These are phyloP conservation scores for Epizoanthus scotinus DNA, from an alignment of 92 coral and sea anemone genomes.

Conservation along the genomic window DNA sequence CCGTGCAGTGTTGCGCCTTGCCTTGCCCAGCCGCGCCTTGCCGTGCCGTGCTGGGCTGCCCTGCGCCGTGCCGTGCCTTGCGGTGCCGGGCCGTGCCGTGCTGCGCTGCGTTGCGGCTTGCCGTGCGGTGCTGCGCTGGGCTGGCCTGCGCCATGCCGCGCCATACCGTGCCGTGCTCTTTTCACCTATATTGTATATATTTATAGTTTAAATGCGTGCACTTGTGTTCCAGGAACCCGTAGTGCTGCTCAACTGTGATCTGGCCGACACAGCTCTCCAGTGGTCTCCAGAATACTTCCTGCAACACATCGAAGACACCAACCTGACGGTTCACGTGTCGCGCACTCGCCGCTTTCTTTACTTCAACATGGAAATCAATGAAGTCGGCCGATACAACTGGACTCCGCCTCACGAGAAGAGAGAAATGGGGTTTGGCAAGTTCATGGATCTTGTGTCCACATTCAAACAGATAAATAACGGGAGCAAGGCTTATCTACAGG, in stretches of 20 bases:
- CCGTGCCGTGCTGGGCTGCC: too few relatives aligned
- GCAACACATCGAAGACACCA: conserved; percentile 41
- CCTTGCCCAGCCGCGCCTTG: too few relatives aligned
- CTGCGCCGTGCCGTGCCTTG: too few relatives aligned
- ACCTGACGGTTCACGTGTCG: conserved; percentile 55
- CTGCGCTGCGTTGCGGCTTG: too few relatives aligned
- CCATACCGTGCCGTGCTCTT: not conserved
- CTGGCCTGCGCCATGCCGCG: too few relatives aligned
- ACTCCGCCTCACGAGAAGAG: conserved; percentile 48
- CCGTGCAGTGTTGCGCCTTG: too few relatives aligned
- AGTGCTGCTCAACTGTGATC: conserved; percentile 53
- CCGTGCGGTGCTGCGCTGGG: too few relatives aligned
- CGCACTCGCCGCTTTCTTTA: conserved; percentile 53
- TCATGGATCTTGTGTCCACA: conserved; percentile 39
- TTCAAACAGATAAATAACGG: conserved; percentile 42
- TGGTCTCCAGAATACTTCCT: conserved; percentile 58
- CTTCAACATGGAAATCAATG: conserved; percentile 39
- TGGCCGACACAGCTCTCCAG: conserved; percentile 49
- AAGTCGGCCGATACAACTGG: conserved; percentile 47
- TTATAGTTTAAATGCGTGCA: not conserved
- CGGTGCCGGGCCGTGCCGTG: too few relatives aligned
- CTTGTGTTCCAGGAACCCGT: conserved; percentile 33
- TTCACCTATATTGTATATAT: too few relatives aligned
- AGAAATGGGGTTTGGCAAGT: conserved; percentile 43
- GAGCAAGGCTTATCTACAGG: conserved; percentile 52